A percentile compares a stretch with the other conserved stretches of the same genome.
phyloP scores from a whole-genome alignment of 1,140 invertebrate species.

The Psilanteris sp. region DNA sequence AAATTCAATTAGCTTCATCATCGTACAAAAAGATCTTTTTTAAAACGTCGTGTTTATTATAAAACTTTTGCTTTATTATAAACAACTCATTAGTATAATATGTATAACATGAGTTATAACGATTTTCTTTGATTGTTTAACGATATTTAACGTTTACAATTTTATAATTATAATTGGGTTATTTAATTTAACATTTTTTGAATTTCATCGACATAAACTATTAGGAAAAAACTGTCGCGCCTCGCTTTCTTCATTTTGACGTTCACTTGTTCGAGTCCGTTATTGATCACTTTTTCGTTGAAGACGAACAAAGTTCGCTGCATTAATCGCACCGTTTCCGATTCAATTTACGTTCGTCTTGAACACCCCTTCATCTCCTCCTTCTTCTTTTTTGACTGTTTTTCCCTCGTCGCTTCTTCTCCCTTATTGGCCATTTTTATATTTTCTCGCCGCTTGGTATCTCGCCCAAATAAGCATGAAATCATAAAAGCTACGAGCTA shows the following conservation, averaged over 20 bases:
- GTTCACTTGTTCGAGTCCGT: slow-evolving; percentile 28
- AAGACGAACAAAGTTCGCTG: slow-evolving; percentile 68
- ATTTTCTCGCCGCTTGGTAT: slow-evolving; percentile 47
- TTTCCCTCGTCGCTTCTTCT: slow-evolving; percentile 15
- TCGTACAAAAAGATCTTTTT: too few species aligned
- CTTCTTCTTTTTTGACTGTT: slow-evolving; percentile 48
- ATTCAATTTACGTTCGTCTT: slow-evolving; percentile 70
- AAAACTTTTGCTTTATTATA: too few species aligned
- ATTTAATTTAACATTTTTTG: too few species aligned
- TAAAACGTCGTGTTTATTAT: too few species aligned
- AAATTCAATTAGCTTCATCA: too few species aligned
- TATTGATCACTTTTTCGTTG: slow-evolving; percentile 54
- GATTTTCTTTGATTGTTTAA: too few species aligned
- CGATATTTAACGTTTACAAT: too few species aligned
- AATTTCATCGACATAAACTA: slow-evolving; percentile 2
- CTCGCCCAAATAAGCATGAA: slow-evolving; percentile 57
- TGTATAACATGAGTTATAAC: too few species aligned
- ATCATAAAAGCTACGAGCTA: slow-evolving; percentile 64
- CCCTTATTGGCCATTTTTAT: slow-evolving; percentile 49
- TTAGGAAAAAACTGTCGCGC: slow-evolving; percentile 1
- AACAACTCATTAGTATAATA: too few species aligned
- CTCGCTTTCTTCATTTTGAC: slow-evolving; percentile 10
- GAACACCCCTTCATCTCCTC: slow-evolving; percentile 13
- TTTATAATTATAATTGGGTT: too few species aligned
- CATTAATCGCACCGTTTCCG: slow-evolving; percentile 57